phyloP scores from a whole-genome alignment of 2,797 vertebrate genomes.

The Ctenopoma multispine region DNA sequence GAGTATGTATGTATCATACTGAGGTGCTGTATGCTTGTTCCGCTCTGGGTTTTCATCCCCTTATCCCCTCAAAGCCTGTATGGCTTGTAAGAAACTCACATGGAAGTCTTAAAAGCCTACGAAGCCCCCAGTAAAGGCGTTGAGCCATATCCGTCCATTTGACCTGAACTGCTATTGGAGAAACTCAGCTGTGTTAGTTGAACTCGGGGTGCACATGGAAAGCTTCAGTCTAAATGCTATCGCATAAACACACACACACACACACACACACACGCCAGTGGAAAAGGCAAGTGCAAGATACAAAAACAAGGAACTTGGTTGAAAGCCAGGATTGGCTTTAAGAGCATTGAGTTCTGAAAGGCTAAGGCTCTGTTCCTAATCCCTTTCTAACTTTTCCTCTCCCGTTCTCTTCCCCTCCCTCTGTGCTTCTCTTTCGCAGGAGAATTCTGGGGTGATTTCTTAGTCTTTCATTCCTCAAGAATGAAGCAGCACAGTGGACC shows the following conservation, averaged over 20 bases:
- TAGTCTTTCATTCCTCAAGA: constrained; percentile 79
- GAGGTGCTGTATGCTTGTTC: constrained; percentile 55
- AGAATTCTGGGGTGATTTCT: constrained; percentile 83
- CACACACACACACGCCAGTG: constrained; percentile 2
- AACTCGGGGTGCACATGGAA: constrained; percentile 29
- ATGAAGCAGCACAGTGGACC: constrained; percentile 73
- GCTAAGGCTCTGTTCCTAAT: constrained; percentile 66
- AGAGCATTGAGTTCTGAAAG: constrained; percentile 58
- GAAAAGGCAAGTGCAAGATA: constrained; percentile 18
- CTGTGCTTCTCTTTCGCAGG: constrained; percentile 66
- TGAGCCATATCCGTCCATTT: constrained; percentile 50
- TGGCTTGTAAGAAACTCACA: constrained; percentile 43
- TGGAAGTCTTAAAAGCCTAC: constrained; percentile 69
- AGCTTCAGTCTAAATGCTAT: constrained; percentile 11
- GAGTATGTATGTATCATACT: constrained; percentile 48
- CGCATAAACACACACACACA: constrained; percentile 13
- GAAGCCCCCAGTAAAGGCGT: constrained; percentile 56
- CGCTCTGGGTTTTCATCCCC: constrained; percentile 35
- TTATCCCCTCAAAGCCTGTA: constrained; percentile 47
- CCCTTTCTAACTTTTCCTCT: constrained; percentile 50
- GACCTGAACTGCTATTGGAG: constrained; percentile 53
- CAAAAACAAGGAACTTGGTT: constrained; percentile 41
- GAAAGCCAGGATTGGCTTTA: constrained; percentile 59
- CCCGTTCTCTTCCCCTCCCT: constrained; percentile 20
- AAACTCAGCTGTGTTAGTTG: constrained; percentile 34